Percentiles rank a stretch among this genome's conserved stretches.
Evolutionary conservation across 1,140 invertebrate species (phyloP).

Genomic region (Zaprionus ghesquierei): DNA sequence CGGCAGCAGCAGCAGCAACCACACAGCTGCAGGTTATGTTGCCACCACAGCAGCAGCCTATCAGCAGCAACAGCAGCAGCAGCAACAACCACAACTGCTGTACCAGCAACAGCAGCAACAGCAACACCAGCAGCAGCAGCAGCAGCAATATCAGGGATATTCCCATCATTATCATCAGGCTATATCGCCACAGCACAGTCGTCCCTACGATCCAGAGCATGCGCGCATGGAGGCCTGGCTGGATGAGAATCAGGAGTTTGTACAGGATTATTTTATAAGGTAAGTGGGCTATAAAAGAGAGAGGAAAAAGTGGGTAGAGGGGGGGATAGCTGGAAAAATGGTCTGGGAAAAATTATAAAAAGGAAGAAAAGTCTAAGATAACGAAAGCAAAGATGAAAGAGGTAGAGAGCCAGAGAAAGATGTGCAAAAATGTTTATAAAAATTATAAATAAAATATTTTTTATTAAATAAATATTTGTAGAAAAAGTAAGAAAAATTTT

Average conservation of each 20-base stretch:
- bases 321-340: not conserved
- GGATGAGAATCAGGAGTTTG: constrained; percentile 97
- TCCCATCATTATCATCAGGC: constrained; percentile 71
- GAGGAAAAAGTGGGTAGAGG: too few relatives aligned
- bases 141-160: constrained; percentile 46
- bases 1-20: constrained; percentile 25
- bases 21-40: constrained; percentile 16
- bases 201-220: constrained; percentile 91
- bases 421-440: too few relatives aligned
- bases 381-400: not conserved
- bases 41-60: constrained; percentile 52
- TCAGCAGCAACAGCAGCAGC: constrained; percentile 39
- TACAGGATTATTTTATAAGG: constrained; percentile 97
- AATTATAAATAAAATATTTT: too few relatives aligned
- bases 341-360: not conserved
- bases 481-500: too few relatives aligned
- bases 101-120: constrained; percentile 21
- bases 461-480: too few relatives aligned
- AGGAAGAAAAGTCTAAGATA: not conserved
- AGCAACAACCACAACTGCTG: constrained; percentile 13
- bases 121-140: constrained; percentile 58
- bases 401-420: not conserved
- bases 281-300: constrained; percentile 76
- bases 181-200: constrained; percentile 82
- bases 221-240: constrained; percentile 95